A percentile compares a stretch with the other conserved stretches of the same genome.
These are phyloP conservation scores for Empidonax alnorum DNA, from an alignment of 2,113 vertebrate species.

Conservation along the genomic window DNA sequence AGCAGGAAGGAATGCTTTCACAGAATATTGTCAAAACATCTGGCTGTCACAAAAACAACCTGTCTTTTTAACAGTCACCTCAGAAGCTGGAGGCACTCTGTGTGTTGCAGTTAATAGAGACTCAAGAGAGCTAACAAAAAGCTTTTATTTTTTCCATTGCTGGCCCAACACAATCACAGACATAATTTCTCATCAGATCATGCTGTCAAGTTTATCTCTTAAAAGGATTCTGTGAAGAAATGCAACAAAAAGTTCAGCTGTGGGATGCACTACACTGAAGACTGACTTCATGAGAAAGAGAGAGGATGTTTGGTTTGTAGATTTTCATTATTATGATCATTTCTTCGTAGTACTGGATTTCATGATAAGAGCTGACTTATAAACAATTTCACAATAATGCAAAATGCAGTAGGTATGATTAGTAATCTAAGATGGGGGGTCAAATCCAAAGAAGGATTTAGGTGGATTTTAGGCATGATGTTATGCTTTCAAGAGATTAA, in stretches of 20 bases:
- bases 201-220: neutral
- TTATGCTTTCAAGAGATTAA: neutral
- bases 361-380: neutral
- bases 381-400: neutral
- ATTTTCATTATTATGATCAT: neutral
- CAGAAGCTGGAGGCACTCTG: neutral
- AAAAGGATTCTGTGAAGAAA: slow-evolving; percentile 15
- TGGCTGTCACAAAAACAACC: slow-evolving; percentile 11
- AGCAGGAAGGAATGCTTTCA: neutral
- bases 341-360: neutral
- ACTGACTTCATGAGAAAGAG: neutral
- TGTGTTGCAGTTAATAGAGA: neutral
- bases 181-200: slow-evolving; percentile 11
- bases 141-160: neutral
- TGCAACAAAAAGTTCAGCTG: neutral
- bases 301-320: neutral
- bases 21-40: neutral
- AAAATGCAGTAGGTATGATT: neutral
- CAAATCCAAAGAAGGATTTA: neutral
- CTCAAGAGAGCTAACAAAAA: slow-evolving; percentile 12
- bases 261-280: neutral
- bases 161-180: neutral
- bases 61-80: slow-evolving; percentile 5
- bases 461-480: neutral
- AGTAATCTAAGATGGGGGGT: neutral